phyloP scores from a whole-genome alignment of 2,888 invertebrate genomes.

The Eurois occulta region DNA sequence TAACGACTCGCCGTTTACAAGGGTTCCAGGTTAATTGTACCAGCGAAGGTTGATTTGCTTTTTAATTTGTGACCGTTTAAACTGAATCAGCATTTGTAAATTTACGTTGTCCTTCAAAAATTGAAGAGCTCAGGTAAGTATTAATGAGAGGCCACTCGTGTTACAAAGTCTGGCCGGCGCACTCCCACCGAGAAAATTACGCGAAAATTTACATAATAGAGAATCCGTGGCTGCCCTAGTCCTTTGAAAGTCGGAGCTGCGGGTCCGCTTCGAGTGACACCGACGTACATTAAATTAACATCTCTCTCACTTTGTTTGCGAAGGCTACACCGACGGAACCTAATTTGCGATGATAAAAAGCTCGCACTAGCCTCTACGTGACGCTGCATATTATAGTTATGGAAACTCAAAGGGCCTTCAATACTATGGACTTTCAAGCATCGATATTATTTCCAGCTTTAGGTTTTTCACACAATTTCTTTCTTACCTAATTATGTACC shows the following conservation, averaged over 20 bases:
- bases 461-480: neutral
- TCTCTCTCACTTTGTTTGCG: slow-evolving; percentile 87
- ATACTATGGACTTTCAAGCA: slow-evolving; percentile 42
- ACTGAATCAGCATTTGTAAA: slow-evolving; percentile 64
- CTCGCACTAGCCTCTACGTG: slow-evolving; percentile 67
- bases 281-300: slow-evolving; percentile 89
- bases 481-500: neutral
- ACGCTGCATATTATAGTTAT: slow-evolving; percentile 54
- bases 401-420: slow-evolving; percentile 56
- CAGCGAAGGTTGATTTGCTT: slow-evolving; percentile 35
- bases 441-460: slow-evolving; percentile 19
- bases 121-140: slow-evolving; percentile 82
- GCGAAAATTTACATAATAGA: slow-evolving; percentile 90
- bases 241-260: slow-evolving; percentile 87
- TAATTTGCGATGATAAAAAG: slow-evolving; percentile 83
- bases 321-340: slow-evolving; percentile 79
- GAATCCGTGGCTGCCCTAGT: slow-evolving; percentile 88
- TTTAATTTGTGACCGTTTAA: slow-evolving; percentile 54
- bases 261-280: slow-evolving; percentile 86
- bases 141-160: slow-evolving; percentile 85
- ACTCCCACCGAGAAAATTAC: slow-evolving; percentile 87
- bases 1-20: slow-evolving; percentile 31
- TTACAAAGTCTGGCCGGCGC: slow-evolving; percentile 87
- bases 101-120: slow-evolving; percentile 75
- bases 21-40: slow-evolving; percentile 41